Evolutionary conservation across 2,888 invertebrate species (phyloP).

Genomic region (Eugnorisma glareosa): DNA sequence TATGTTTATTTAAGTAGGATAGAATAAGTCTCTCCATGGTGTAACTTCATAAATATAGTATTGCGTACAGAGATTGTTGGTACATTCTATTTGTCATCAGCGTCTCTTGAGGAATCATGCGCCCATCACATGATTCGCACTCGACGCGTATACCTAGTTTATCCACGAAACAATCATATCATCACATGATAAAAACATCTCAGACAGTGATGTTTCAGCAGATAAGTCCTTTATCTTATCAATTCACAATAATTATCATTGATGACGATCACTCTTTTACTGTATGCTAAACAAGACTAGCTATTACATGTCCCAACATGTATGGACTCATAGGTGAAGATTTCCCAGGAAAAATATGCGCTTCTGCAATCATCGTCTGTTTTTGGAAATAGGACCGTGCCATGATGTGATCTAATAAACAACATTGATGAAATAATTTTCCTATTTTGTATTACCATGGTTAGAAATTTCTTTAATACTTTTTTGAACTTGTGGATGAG

Average conservation of each 20-base stretch:
- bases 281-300: slow-evolving; percentile 22
- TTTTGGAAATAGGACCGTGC: not conserved
- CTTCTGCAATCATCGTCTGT: not conserved
- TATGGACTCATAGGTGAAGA: not conserved
- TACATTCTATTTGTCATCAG: not conserved
- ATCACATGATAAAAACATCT: slow-evolving; percentile 62
- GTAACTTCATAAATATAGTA: not conserved
- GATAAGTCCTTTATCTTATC: slow-evolving; percentile 60
- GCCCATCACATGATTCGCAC: slow-evolving; percentile 59
- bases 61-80: not conserved
- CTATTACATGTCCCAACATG: slow-evolving; percentile 10
- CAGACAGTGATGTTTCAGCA: slow-evolving; percentile 39
- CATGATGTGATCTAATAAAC: not conserved
- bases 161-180: slow-evolving; percentile 52
- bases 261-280: slow-evolving; percentile 30
- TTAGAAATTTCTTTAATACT: not conserved
- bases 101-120: slow-evolving; percentile 35
- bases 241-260: slow-evolving; percentile 49
- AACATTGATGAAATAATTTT: not conserved
- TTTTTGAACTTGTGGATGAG: not conserved
- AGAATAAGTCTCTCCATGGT: not conserved
- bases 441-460: not conserved
- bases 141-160: slow-evolving; percentile 27
- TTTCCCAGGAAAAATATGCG: not conserved
- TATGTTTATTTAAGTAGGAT: not conserved